These are phyloP conservation scores for Bombus impatiens DNA, from an alignment of 1,140 invertebrate genomes.

Conservation along the genomic window DNA sequence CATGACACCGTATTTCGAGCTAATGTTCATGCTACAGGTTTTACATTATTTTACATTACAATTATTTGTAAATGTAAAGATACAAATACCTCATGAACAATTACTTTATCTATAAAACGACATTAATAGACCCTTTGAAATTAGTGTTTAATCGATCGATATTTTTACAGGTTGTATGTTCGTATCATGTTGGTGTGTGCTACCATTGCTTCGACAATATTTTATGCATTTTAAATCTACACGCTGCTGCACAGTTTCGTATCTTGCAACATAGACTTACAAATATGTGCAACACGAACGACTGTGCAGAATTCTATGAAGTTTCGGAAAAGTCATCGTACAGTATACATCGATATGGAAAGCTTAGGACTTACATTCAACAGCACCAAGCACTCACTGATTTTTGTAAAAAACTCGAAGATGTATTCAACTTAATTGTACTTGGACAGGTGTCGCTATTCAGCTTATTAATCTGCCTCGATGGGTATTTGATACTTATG, in stretches of 20 bases:
- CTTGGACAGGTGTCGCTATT: conserved; percentile 50
- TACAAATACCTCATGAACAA: background rate
- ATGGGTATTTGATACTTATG: conserved; percentile 41
- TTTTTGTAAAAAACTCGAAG: conserved; percentile 47
- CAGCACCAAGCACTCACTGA: conserved; percentile 57
- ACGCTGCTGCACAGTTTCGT: conserved; percentile 63
- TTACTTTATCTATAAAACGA: background rate
- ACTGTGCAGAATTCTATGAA: rapidly evolving
- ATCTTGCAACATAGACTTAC: conserved; percentile 58
- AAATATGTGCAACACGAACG: background rate
- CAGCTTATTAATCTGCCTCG: conserved; percentile 55
- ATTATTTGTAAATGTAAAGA: no score
- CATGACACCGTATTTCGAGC: conserved; percentile 61
- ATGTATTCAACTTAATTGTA: conserved; percentile 29
- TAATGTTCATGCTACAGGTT: conserved; percentile 58
- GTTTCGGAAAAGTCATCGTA: no score
- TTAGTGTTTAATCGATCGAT: background rate
- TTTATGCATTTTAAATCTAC: conserved; percentile 63
- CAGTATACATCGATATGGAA: background rate
- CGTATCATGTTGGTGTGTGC: conserved; percentile 52
- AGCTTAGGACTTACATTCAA: conserved; percentile 5
- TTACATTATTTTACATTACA: background rate
- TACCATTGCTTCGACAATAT: conserved; percentile 67
- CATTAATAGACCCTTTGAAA: background rate
- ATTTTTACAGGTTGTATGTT: conserved; percentile 48